These are phyloP conservation scores for Branchellion lobata DNA, from an alignment of 2,888 invertebrate genomes.

Conservation along the genomic window DNA sequence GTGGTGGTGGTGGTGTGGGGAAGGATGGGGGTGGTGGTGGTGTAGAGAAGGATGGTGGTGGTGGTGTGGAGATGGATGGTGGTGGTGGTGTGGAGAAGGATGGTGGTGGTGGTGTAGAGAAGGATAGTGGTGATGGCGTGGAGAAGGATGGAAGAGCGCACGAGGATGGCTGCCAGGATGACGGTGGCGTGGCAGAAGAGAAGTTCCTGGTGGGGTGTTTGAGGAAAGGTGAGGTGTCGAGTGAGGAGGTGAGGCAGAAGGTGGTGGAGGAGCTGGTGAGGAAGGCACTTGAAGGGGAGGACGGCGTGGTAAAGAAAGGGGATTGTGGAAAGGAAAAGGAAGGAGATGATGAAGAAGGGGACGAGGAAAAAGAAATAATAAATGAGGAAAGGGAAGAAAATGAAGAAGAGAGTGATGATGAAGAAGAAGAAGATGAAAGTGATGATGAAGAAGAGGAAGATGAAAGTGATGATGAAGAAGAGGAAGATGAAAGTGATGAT, in stretches of 20 bases:
- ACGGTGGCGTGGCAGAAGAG: not conserved
- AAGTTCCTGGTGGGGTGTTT: not conserved
- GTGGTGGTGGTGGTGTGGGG: no score
- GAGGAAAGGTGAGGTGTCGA: not conserved
- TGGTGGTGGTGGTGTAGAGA: not conserved
- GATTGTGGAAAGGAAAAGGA: not conserved
- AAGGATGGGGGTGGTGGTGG: no score
- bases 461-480: not conserved
- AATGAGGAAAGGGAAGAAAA: not conserved
- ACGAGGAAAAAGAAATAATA: not conserved
- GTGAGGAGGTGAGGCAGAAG: not conserved
- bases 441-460: not conserved
- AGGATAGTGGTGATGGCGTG: not conserved
- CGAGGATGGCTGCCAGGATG: not conserved
- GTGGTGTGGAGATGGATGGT: no score
- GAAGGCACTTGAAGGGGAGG: not conserved
- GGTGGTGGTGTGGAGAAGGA: not conserved
- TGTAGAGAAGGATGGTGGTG: no score
- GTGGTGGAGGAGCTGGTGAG: not conserved
- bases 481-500: not conserved
- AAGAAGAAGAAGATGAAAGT: not conserved
- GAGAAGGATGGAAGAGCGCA: not conserved
- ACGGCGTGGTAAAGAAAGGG: not conserved
- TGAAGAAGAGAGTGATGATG: not conserved
- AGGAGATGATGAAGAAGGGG: not conserved